A percentile compares a stretch with the other conserved stretches of the same genome.
These are phyloP conservation scores for Dendrophyllia cribrosa DNA, from an alignment of 64 coral and sea anemone species.

Conservation along the genomic window DNA sequence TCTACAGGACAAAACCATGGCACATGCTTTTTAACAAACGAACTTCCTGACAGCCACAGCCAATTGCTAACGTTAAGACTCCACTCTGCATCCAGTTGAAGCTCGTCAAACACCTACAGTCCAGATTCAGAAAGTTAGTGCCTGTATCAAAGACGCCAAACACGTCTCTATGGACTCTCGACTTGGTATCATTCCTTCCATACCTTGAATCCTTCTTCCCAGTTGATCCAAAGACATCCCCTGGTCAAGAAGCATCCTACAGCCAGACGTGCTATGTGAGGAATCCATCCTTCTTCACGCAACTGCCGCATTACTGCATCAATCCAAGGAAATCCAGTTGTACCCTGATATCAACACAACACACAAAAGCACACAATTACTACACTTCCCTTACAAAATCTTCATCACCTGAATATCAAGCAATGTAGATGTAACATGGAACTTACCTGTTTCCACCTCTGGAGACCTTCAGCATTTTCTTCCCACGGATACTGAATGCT, in stretches of 20 bases:
- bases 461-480: conserved; percentile 18
- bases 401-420: not conserved
- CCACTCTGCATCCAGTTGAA: conserved; percentile 70
- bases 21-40: conserved; percentile 41
- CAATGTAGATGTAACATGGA: not conserved
- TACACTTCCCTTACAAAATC: not conserved
- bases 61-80: conserved; percentile 61
- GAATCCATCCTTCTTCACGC: conserved; percentile 84
- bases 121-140: not conserved
- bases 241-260: conserved; percentile 92
- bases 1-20: conserved; percentile 76
- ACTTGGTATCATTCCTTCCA: not conserved
- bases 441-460: conserved; percentile 40
- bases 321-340: conserved; percentile 94
- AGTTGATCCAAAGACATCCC: conserved; percentile 94
- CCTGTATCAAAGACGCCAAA: not conserved
- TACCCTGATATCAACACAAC: conserved; percentile 33
- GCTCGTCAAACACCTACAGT: conserved; percentile 54
- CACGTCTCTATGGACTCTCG: conserved; percentile 47
- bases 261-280: conserved; percentile 86
- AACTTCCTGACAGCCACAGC: conserved; percentile 71
- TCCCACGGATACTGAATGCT: conserved; percentile 57
- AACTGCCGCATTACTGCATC: conserved; percentile 92
- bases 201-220: conserved; percentile 95
- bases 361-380: not conserved